Percentiles rank a stretch among this genome's conserved stretches.
Evolutionary conservation across 2,113 vertebrate species (phyloP).

Genomic region (Percopsis transmontana): DNA sequence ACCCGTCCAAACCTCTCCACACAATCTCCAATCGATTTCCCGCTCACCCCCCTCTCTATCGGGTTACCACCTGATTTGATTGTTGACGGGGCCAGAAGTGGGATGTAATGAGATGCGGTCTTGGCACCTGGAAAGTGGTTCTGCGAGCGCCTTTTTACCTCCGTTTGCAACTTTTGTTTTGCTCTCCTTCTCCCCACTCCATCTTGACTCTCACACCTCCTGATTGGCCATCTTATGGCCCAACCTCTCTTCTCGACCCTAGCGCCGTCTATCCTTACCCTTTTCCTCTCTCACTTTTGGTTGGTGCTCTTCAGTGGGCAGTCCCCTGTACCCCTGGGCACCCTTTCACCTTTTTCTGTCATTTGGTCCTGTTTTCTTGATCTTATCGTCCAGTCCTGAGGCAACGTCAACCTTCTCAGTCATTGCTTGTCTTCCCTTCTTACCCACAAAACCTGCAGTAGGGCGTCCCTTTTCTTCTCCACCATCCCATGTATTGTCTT

Average conservation of each 20-base stretch:
- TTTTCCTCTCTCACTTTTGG: constrained; percentile 9
- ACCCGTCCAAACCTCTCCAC: constrained; percentile 29
- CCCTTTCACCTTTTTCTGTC: no score
- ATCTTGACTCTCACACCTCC: neutral
- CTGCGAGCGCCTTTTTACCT: constrained; percentile 34
- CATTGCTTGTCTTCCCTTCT: neutral
- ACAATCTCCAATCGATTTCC: constrained; percentile 18
- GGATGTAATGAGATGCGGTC: constrained; percentile 60
- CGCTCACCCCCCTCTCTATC: constrained; percentile 36
- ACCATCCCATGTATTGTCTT: constrained; percentile 1
- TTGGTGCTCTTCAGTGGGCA: neutral
- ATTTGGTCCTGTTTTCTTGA: neutral
- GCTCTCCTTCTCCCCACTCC: no score
- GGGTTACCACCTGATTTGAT: constrained; percentile 68
- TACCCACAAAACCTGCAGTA: neutral
- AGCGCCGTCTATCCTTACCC: no score
- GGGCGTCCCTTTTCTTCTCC: neutral
- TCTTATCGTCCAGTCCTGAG: no score
- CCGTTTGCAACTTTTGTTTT: no score
- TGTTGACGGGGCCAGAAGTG: constrained; percentile 21
- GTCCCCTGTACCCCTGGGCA: no score
- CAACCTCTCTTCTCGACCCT: no score
- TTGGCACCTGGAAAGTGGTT: constrained; percentile 55
- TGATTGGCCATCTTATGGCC: constrained; percentile 5
- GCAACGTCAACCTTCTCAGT: no score